Conservation (phyloP, 2,113 vertebrate species). For the Percina caprodes region DNA sequence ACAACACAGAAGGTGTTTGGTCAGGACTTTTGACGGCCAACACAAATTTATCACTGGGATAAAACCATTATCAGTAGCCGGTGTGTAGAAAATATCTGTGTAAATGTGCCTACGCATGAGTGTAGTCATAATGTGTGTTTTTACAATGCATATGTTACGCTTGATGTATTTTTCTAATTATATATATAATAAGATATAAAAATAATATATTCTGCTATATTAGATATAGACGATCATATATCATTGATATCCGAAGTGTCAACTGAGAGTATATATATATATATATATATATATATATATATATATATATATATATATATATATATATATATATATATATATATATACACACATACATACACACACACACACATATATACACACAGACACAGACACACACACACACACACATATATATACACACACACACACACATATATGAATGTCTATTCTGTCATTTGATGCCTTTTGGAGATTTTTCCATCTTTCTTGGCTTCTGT, state of each 20-base stretch:
- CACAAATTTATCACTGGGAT: constrained; percentile 49
- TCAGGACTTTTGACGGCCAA: constrained; percentile 35
- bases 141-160: neutral
- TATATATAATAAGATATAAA: too few relatives aligned
- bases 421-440: too few relatives aligned
- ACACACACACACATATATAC: too few relatives aligned
- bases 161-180: neutral
- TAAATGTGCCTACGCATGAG: neutral
- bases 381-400: too few relatives aligned
- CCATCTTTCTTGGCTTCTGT: too few relatives aligned
- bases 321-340: too few relatives aligned
- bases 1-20: constrained; percentile 36
- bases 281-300: too few relatives aligned
- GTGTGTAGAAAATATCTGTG: constrained; percentile 6
- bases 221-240: neutral
- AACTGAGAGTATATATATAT: neutral
- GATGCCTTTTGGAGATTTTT: too few relatives aligned
- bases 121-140: neutral
- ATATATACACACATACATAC: too few relatives aligned
- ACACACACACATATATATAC: too few relatives aligned
- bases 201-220: neutral
- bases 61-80: neutral
- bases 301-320: too few relatives aligned
- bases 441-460: too few relatives aligned
- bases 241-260: constrained; percentile 9